These are phyloP conservation scores for Scartelaos histophorus DNA, from an alignment of 2,113 vertebrate species.

Conservation along the genomic window DNA sequence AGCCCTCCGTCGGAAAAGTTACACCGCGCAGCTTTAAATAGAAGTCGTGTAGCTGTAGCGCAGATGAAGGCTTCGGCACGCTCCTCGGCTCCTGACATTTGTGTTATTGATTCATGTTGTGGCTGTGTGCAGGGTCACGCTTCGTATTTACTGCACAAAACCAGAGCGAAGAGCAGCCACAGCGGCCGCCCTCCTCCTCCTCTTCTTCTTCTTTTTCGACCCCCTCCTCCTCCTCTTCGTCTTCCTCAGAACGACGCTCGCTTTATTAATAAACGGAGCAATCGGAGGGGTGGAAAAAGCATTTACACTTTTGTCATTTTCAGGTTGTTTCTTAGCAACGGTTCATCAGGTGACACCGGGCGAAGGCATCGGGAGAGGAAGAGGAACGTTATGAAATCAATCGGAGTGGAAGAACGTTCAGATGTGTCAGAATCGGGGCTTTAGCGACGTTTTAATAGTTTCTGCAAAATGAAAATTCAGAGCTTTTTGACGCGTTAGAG, in stretches of 20 bases:
- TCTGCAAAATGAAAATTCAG: too few relatives aligned
- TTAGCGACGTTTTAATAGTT: too few relatives aligned
- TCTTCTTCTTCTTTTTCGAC: too few relatives aligned
- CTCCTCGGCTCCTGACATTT: not conserved
- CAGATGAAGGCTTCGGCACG: not conserved
- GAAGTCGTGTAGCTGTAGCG: not conserved
- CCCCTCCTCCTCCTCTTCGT: not conserved
- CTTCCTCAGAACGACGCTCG: not conserved
- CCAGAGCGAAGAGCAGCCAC: not conserved
- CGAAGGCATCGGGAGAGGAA: not conserved
- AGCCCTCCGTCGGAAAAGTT: too few relatives aligned
- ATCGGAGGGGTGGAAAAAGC: not conserved
- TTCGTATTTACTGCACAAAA: not conserved
- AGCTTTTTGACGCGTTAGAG: too few relatives aligned
- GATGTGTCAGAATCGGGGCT: too few relatives aligned
- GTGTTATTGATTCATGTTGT: not conserved
- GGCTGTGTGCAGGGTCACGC: not conserved
- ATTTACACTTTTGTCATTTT: not conserved
- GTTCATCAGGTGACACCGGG: not conserved
- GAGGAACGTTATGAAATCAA: too few relatives aligned
- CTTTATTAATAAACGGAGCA: not conserved
- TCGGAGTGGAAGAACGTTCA: too few relatives aligned
- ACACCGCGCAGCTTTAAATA: too few relatives aligned
- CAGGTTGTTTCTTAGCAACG: not conserved
- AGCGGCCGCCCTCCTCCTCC: not conserved